Conservation (phyloP, 2,113 vertebrate genomes). For the Apteryx mantelli region DNA sequence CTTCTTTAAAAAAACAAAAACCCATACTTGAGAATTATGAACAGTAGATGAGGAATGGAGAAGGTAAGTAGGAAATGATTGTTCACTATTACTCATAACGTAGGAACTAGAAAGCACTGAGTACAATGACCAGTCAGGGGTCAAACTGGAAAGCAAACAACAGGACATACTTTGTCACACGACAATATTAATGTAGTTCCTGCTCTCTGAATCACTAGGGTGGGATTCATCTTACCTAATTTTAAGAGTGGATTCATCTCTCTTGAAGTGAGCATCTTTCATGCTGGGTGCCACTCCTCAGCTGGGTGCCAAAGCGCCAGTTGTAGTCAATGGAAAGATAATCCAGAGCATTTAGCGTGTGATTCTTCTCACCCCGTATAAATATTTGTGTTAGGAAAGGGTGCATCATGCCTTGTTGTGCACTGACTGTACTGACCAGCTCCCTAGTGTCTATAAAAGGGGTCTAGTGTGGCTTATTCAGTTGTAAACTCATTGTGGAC, state of each 20-base stretch:
- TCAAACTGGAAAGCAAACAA: conserved; percentile 29
- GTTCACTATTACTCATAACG: not conserved
- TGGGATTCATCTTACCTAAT: conserved; percentile 27
- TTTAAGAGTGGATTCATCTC: not conserved
- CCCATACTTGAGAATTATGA: not conserved
- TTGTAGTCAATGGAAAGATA: not conserved
- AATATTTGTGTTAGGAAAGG: not conserved
- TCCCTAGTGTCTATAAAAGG: not conserved
- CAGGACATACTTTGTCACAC: conserved; percentile 50
- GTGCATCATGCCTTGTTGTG: not conserved
- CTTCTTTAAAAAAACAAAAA: not conserved
- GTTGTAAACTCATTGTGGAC: not conserved
- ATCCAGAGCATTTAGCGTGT: not conserved
- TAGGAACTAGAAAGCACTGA: not conserved
- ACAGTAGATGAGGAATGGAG: not conserved
- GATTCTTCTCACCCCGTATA: not conserved
- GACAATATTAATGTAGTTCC: conserved; percentile 7
- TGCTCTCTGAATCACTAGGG: conserved; percentile 59
- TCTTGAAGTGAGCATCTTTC: not conserved
- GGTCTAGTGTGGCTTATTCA: not conserved
- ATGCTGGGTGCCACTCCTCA: not conserved
- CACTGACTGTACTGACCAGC: not conserved
- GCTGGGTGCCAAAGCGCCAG: not conserved
- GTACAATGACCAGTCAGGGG: not conserved
- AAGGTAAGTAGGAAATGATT: conserved; percentile 13